Evolutionary conservation across 1,140 invertebrate genomes (phyloP).

Genomic region (Heliothis subflexa): DNA sequence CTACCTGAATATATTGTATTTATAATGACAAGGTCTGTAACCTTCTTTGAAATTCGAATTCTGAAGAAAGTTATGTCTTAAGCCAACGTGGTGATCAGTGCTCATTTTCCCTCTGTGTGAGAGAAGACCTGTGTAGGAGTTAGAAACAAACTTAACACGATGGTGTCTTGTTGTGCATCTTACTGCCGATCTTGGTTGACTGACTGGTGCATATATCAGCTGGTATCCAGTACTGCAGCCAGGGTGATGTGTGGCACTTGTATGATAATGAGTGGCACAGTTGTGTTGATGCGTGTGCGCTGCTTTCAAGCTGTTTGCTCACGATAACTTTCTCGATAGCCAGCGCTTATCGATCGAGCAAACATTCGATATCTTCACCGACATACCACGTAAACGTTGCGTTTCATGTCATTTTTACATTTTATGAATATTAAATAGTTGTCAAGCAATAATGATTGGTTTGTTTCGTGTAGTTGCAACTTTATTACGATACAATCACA

Average conservation of each 20-base stretch:
- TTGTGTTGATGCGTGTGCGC: not conserved
- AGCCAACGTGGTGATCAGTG: no score
- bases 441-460: not conserved
- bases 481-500: no score
- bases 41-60: no score
- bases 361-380: constrained; percentile 60
- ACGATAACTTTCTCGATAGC: constrained; percentile 77
- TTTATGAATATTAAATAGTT: not conserved
- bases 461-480: not conserved
- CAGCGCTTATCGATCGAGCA: constrained; percentile 58
- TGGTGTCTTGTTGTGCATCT: no score
- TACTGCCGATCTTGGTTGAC: no score
- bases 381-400: constrained; percentile 48
- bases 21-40: no score
- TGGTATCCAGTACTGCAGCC: not conserved
- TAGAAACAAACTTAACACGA: no score
- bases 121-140: no score
- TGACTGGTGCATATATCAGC: not conserved
- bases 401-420: not conserved
- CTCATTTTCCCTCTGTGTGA: no score
- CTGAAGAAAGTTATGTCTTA: no score
- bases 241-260: not conserved
- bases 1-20: no score
- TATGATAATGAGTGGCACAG: constrained; percentile 47
- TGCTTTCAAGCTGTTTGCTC: constrained; percentile 68